Percentiles rank a stretch among this genome's conserved stretches.
These are phyloP conservation scores for Cladopsammia gracilis DNA, from an alignment of 64 coral and sea anemone species.

Conservation along the genomic window DNA sequence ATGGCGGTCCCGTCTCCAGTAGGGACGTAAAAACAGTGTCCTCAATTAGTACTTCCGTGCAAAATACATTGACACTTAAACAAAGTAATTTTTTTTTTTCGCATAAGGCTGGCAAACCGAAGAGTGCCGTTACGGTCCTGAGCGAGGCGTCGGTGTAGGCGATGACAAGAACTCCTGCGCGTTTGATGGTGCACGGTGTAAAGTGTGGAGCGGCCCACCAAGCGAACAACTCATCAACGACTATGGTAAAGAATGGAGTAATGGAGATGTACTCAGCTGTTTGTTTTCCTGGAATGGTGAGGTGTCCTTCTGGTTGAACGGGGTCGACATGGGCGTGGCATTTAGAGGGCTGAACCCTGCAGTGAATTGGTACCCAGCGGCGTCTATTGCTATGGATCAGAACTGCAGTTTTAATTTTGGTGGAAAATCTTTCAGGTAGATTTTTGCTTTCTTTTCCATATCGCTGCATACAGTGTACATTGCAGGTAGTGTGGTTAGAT, in stretches of 20 bases:
- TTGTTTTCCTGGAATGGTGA: slow-evolving; percentile 94
- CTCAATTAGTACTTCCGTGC: too few species aligned
- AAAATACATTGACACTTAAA: too few species aligned
- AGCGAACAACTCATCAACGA: slow-evolving; percentile 87
- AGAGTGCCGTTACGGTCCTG: slow-evolving; percentile 93
- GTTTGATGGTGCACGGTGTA: slow-evolving; percentile 96
- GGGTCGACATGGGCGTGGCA: slow-evolving; percentile 86
- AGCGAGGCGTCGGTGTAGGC: slow-evolving; percentile 94
- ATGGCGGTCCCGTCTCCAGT: too few species aligned
- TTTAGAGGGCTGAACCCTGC: slow-evolving; percentile 75
- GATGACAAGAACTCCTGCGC: slow-evolving; percentile 93
- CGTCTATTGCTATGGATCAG: slow-evolving; percentile 95
- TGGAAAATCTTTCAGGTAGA: slow-evolving; percentile 84
- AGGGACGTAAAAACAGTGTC: too few species aligned
- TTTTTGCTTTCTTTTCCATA: neutral
- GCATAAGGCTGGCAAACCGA: slow-evolving; percentile 93
- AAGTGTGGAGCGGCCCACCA: slow-evolving; percentile 91
- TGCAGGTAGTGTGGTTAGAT: too few species aligned
- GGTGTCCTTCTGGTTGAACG: slow-evolving; percentile 91
- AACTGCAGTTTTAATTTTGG: slow-evolving; percentile 98
- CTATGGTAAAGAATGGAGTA: slow-evolving; percentile 90
- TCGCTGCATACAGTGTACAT: too few species aligned
- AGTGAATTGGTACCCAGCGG: slow-evolving; percentile 91
- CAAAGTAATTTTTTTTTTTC: too few species aligned
- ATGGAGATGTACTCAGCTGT: slow-evolving; percentile 88